Percentiles rank a stretch among this genome's conserved stretches.
These are phyloP conservation scores for Dyspetes luteomarginatus DNA, from an alignment of 2,888 invertebrate species.

Conservation along the genomic window DNA sequence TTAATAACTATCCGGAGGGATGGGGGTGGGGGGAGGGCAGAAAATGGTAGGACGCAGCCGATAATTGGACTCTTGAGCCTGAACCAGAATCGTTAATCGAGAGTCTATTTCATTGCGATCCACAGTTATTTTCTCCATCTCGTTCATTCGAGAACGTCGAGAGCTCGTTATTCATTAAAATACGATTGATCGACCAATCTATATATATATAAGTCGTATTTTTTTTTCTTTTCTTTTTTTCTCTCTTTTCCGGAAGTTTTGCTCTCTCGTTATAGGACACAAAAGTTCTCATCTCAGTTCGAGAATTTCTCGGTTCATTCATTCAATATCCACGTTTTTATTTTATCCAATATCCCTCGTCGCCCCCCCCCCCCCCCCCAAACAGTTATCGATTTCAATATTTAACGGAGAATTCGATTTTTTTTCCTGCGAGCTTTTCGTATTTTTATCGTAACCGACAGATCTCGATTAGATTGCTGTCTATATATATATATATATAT, in stretches of 20 bases:
- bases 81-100: neutral
- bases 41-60: neutral
- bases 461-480: neutral
- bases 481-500: too few relatives aligned
- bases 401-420: neutral
- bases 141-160: neutral
- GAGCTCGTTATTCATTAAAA: slow-evolving; percentile 1
- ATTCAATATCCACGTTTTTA: neutral
- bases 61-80: neutral
- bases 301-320: neutral
- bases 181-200: neutral
- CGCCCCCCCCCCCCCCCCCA: too few relatives aligned
- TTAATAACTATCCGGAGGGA: neutral
- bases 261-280: too few relatives aligned
- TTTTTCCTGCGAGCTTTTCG: neutral
- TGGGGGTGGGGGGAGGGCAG: too few relatives aligned
- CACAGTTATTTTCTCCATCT: neutral
- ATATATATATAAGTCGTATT: slow-evolving; percentile 38
- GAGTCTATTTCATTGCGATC: neutral
- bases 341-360: neutral
- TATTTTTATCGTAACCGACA: neutral
- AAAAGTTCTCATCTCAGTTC: neutral
- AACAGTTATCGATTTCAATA: slow-evolving; percentile 5
- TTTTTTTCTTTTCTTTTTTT: slow-evolving; percentile 17
- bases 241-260: too few relatives aligned